Base-by-base conservation (phyloP, 1,140 invertebrate genomes). In the Diprion similis region DNA sequence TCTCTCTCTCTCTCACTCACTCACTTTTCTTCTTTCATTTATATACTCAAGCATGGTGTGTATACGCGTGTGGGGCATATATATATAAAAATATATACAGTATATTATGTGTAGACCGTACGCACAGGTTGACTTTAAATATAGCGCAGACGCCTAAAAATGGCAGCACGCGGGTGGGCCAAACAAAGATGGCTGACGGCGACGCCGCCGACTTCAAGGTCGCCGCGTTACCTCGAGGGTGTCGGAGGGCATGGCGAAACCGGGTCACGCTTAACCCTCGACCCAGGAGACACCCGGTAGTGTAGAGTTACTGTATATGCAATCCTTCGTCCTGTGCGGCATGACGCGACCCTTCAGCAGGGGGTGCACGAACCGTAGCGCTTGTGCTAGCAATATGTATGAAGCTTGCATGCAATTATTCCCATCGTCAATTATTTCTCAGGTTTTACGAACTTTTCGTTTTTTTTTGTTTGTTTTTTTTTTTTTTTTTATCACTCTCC, bases 181-280 rank as follows among this genome's bases (percentile, higher is more conserved):
- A 68, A 72, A 77, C 71, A 71, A 72, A 77, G 71, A 73, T 70
- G 71, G 72, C 47, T 70, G 74, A 15, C 70, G 70, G 46, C 75
- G 51, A 37, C 24, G 24, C 24, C 51, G 51, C 4, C 51, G 11
- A 17, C 19, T 66, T 78, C 80, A 82, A 83, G 81, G 82, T 83
- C 79, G 77, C 74, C 77, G 73, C 75, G 76, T 78, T 79, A 79
- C 75, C 79, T 77, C 64, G 18, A 71, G 72, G 74, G 76, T 77
- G 83, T 80, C 78, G 76, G 78, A 80, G 79, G 83, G 80, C 79
- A 77, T 82, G 78, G 73, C 73, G 75, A 73, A 80, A 77, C 75
- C 80, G 77, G 80, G 82, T 84, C 80, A 80, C 76, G 80, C 51
- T 13, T 6, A 59, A 59, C 51, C 51, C 24, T 37, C 51, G 51